Base-by-base conservation (phyloP, 2,797 vertebrate species). In the Thalassophryne amazonica region DNA sequence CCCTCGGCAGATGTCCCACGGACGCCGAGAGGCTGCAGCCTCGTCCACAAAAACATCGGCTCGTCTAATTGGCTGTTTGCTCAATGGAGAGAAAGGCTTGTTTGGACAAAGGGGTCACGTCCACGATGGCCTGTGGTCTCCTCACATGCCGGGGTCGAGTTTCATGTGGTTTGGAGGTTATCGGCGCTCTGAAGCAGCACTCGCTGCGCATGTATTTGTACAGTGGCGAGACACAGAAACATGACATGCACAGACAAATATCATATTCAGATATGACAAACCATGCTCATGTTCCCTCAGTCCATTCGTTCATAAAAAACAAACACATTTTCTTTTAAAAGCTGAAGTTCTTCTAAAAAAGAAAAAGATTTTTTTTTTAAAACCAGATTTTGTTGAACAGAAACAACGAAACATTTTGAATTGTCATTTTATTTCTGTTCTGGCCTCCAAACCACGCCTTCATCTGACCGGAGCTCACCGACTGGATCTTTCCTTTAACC, bases 61-160 rank as follows among this genome's bases (percentile, higher is more conserved):
- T n/a, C n/a, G n/a, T n/a, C 83, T 86, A 86, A 91, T 72, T 85
- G 78, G 75, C 38, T 81, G 80, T 87, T 91, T 91, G 85, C 84
- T 86, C 68, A 85, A 85, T 78, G 76, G 46, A 63, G 42, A 69
- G 56, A 80, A 76, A 79, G 73, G 73, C 33, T 58, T 57, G 51
- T 76, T 78, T 82, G 58, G 77, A 86, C 77, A 83, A 83, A 85
- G 75, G 65, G 72, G 68, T 64, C 54, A 51, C 69, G 77, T 64
- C 55, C 57, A 50, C 49, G 69, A 53, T 52, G 47, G 61, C 54
- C 69, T 84, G 81, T 56, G 62, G 64, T 69, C 64, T 75, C 55
- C 48, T 69, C 60, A 49, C 18, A 50, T 64, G 54, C 67, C 63
- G 29, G 64, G 57, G 55, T 85, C 69, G 69, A 58, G 78, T 89